Conservation (phyloP, 2,797 vertebrate genomes). For the Megalops cyprinoides region DNA sequence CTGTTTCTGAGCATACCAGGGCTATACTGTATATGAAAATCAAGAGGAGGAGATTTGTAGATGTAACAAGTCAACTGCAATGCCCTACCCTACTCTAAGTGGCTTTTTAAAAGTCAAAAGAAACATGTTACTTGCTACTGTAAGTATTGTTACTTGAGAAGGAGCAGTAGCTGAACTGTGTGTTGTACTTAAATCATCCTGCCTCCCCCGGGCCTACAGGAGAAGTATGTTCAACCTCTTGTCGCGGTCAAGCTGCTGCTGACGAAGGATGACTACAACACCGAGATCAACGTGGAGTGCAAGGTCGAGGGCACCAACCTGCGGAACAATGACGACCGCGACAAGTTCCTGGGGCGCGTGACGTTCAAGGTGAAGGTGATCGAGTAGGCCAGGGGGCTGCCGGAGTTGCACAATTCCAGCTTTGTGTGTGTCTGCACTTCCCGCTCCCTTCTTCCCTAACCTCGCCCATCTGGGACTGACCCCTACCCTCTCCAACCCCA, state of each 20-base stretch:
- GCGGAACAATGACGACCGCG: slow-evolving; percentile 85
- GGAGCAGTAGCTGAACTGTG: too few species aligned
- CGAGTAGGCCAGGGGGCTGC: slow-evolving; percentile 71
- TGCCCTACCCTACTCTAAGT: too few species aligned
- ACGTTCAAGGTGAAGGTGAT: slow-evolving; percentile 83
- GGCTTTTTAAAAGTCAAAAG: neutral
- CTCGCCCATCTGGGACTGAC: slow-evolving; percentile 7
- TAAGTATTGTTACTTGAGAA: too few species aligned
- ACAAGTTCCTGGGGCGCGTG: slow-evolving; percentile 94
- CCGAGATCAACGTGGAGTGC: slow-evolving; percentile 86
- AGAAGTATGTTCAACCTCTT: slow-evolving; percentile 87
- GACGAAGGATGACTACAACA: slow-evolving; percentile 73
- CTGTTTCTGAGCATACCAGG: too few species aligned
- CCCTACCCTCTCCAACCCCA: slow-evolving; percentile 21
- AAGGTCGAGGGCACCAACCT: slow-evolving; percentile 86
- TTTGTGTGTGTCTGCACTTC: slow-evolving; percentile 52
- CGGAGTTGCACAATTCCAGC: slow-evolving; percentile 60
- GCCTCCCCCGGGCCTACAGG: slow-evolving; percentile 67
- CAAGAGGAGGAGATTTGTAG: too few species aligned
- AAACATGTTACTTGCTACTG: too few species aligned
- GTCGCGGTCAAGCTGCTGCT: slow-evolving; percentile 88
- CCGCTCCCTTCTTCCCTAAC: neutral
- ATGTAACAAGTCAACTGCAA: too few species aligned
- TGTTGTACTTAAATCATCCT: too few species aligned
- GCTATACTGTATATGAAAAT: too few species aligned